Evolutionary conservation across 2,888 invertebrate species (phyloP).

Genomic region (Clanis bilineata): DNA sequence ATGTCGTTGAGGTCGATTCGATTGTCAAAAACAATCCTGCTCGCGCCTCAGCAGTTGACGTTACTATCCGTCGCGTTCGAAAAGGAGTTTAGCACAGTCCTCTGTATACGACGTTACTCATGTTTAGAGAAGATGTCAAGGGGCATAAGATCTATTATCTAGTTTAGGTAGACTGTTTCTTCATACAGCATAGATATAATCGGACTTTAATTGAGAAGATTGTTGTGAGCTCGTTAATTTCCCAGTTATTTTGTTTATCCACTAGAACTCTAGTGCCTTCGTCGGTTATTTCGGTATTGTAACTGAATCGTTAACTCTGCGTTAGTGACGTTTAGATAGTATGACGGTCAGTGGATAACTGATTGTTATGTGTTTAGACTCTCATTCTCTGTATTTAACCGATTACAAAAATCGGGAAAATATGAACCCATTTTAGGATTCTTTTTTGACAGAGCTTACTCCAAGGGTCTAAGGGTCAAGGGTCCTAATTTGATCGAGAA

Average conservation of each 20-base stretch:
- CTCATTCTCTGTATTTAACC: neutral
- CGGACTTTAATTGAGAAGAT: neutral
- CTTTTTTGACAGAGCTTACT: no score
- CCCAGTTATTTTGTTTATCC: conserved; percentile 34
- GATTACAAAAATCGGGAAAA: neutral
- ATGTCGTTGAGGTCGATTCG: no score
- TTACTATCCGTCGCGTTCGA: neutral
- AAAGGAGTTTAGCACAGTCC: neutral
- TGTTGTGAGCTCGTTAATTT: neutral
- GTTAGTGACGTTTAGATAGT: conserved; percentile 63
- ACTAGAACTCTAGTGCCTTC: conserved; percentile 79
- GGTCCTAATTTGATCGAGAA: no score
- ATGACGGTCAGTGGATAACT: neutral
- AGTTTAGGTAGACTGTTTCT: neutral
- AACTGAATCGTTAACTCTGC: conserved; percentile 58
- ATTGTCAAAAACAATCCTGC: no score
- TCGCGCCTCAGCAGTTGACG: neutral
- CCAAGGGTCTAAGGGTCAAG: no score
- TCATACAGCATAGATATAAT: neutral
- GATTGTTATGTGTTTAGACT: neutral
- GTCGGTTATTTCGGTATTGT: conserved; percentile 27
- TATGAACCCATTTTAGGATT: no score
- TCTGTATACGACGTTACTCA: neutral
- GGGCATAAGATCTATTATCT: neutral
- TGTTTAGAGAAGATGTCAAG: neutral